Evolutionary conservation across 2,888 invertebrate genomes (phyloP).

Genomic region (Coecobrya sp.): DNA sequence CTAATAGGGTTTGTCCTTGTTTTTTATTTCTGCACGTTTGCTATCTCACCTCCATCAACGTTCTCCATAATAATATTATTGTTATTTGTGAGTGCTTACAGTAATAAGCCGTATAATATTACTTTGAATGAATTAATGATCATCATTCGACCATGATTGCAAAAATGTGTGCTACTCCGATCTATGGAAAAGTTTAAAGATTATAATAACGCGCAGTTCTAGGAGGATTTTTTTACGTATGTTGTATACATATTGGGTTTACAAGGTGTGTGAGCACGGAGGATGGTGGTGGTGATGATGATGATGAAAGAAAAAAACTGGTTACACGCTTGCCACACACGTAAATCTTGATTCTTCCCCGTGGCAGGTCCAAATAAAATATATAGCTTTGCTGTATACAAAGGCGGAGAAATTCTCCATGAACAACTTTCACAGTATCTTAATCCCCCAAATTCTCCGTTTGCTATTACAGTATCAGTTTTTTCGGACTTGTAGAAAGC

Average conservation of each 20-base stretch:
- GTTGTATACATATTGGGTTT: too few species aligned
- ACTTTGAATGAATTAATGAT: background rate
- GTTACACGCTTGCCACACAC: background rate
- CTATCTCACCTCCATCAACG: background rate
- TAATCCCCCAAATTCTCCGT: constrained; percentile 42
- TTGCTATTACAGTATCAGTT: background rate
- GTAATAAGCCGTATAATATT: background rate
- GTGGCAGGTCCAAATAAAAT: background rate
- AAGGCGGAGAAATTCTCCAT: constrained; percentile 17
- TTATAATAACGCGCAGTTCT: too few species aligned
- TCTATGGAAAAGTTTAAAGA: background rate
- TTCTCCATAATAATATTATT: background rate
- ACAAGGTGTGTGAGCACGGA: background rate
- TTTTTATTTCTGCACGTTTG: constrained; percentile 30
- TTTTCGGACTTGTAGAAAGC: constrained; percentile 38
- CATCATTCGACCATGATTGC: background rate
- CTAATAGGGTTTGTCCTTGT: constrained; percentile 44
- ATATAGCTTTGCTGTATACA: background rate
- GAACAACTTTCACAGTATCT: constrained; percentile 68
- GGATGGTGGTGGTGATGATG: background rate
- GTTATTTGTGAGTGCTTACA: background rate
- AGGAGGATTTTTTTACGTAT: background rate
- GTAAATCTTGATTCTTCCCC: background rate
- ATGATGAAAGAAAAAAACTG: constrained; percentile 2
- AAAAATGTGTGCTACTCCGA: background rate